Percentiles rank a stretch among this genome's conserved stretches.
Conservation (phyloP, 2,113 vertebrate genomes). For the Phalacrocorax brasilianus region DNA sequence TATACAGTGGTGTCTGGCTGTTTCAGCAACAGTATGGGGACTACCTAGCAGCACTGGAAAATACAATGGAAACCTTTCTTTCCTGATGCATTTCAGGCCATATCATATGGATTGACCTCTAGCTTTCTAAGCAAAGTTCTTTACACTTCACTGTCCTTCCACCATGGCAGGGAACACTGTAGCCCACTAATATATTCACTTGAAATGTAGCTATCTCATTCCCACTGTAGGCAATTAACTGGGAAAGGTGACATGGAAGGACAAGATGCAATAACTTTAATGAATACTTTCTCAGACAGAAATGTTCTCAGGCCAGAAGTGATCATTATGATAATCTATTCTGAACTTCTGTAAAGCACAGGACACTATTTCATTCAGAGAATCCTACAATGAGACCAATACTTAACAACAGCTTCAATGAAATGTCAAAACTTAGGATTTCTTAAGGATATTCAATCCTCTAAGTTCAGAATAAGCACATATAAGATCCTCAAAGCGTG, state of each 20-base stretch:
- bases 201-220: neutral
- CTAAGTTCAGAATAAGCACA: neutral
- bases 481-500: neutral
- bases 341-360: neutral
- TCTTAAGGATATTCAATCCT: neutral
- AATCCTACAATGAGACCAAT: neutral
- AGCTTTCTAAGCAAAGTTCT: neutral
- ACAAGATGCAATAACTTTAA: neutral
- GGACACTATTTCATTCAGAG: neutral
- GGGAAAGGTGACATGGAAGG: neutral
- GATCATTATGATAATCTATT: neutral
- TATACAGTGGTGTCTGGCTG: neutral
- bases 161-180: neutral
- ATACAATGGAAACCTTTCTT: neutral
- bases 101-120: neutral
- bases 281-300: conserved; percentile 7
- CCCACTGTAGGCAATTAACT: neutral
- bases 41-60: neutral
- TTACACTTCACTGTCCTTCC: neutral
- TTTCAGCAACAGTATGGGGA: neutral
- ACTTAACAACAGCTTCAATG: neutral
- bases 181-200: neutral
- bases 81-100: neutral
- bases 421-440: conserved; percentile 8
- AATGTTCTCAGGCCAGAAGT: neutral